Evolutionary conservation across 2,888 invertebrate species (phyloP), one percentile per base, ranked within the genome.

Genomic region (Trypoxylon attenuatum): DNA sequence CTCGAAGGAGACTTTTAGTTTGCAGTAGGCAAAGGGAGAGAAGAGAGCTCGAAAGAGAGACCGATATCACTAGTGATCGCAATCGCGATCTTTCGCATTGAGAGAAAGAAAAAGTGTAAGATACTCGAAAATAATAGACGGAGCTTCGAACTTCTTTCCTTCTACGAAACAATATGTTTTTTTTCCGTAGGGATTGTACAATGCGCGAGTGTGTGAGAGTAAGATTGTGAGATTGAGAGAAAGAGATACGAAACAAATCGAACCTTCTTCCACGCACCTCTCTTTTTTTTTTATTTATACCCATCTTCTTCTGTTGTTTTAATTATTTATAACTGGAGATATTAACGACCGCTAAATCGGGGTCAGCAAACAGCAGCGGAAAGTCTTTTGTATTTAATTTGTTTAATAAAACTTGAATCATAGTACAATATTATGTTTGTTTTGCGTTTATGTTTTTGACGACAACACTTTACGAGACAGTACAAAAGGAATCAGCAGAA

Each of bases 331-430:
- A 79, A 79, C 73, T 67, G 60, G 73, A 81, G 78, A 73, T 69
- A 67, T 55, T n/a, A 70, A 73, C 66, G 73, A 73, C 69, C 57
- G 75, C 67, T 13, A 60, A 66, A 75, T 63, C 70, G 72, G 57
- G 55, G 69, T 71, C 49, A 61, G 60, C 55, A 63, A 66, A 63
- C 51, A 72, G 72, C 53, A 53, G 68, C 71, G 67, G 61, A 77
- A 71, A 76, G 68, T 64, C 78, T 83, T 86, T 86, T 85, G 82
- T 85, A 84, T 85, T 84, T 84, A 84, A 83, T 85, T 85, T 82
- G 82, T 82, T 84, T 83, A 85, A 85, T 82, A 85, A 84, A 85
- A 86, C 79, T 83, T 82, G 76, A 82, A 84, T 84, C 77, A 82
- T 82, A 85, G 84, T 86, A 86, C 82, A 84, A 83, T 56, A 77